Evolutionary conservation across 2,888 invertebrate genomes (phyloP), one percentile per base, ranked within the genome.

Genomic region (Nomada fucata): DNA sequence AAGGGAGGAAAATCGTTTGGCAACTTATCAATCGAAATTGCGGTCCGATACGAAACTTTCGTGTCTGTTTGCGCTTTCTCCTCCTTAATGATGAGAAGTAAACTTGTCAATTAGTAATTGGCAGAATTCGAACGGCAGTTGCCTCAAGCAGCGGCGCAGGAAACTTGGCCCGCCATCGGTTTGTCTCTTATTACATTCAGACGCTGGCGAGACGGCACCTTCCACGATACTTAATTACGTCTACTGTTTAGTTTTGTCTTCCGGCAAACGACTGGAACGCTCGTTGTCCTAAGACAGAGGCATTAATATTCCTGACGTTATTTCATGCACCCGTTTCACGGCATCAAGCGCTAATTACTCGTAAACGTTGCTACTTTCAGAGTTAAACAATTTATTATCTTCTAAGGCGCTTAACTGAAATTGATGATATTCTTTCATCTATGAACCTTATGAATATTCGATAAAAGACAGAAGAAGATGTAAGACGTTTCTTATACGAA

Each of bases 101-200:
- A 91, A 91, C 90, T 91, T 90, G 88, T 90, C 91, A 89, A 90
- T 91, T 90, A 91, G 88, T 90, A 91, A 91, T 91, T 89, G 86
- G 81, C 84, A 73, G 82, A 83, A 87, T 87, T 84, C 82, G 83
- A 80, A 84, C 74, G 73, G 76, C 82, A 29, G 15, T n/a, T 52
- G 13, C 26, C n/a, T 18, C 42, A 7, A 36, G 20, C 23, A 20
- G 15, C 10, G 20, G 47, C 20, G 36, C 7, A 11, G 44, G 18
- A 7, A 44, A 53, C 15, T 23, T 18, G 36, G 9, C n/a, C 5
- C 44, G 29, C 13, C 44, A 60, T 67, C 65, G 53, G 55, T 53
- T 59, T 47, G 20, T 60, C 59, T 52, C 26, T 60, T 73, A 59
- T 59, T 55, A 55, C 23, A 47, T 36, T 29, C 11, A 50, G 15